phyloP scores from a whole-genome alignment of 2,113 vertebrate species.

The Oncorhynchus clarkii region DNA sequence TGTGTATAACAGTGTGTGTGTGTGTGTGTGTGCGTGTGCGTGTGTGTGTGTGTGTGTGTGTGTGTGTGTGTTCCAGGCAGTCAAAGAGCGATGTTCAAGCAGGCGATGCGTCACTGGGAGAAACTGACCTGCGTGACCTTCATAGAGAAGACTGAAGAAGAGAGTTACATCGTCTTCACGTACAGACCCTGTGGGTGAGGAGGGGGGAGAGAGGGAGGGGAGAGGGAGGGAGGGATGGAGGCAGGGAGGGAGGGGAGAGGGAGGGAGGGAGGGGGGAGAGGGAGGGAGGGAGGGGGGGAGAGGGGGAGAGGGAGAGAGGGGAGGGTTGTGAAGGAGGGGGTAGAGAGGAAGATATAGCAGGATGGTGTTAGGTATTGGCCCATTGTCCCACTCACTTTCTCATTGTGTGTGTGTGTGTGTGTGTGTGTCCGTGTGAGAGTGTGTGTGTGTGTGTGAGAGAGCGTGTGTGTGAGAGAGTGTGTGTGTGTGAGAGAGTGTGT shows the following conservation, averaged over 20 bases:
- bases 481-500: neutral
- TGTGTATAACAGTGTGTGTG: neutral
- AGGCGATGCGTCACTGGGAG: conserved; percentile 99
- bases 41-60: conserved; percentile 15
- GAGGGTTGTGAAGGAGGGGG: accelerated
- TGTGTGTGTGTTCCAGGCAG: conserved; percentile 79
- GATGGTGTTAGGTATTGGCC: too few relatives aligned
- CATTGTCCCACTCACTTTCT: too few relatives aligned
- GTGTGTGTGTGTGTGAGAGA: too few relatives aligned
- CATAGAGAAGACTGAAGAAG: conserved; percentile 93
- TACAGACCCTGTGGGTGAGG: conserved; percentile 96
- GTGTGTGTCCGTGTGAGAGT: neutral
- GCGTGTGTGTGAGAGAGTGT: too few relatives aligned
- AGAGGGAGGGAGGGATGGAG: too few relatives aligned
- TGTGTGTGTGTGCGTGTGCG: neutral
- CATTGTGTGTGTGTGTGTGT: neutral
- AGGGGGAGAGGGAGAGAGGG: accelerated
- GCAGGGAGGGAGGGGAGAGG: too few relatives aligned
- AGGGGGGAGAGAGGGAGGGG: neutral
- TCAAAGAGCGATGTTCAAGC: conserved; percentile 98
- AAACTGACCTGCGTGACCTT: conserved; percentile 96
- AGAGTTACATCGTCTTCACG: conserved; percentile 98
- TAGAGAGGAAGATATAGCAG: too few relatives aligned
- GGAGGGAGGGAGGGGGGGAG: neutral
- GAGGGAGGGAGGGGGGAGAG: neutral